phyloP scores from a whole-genome alignment of 2,797 vertebrate genomes.

The Darevskia nairensis region DNA sequence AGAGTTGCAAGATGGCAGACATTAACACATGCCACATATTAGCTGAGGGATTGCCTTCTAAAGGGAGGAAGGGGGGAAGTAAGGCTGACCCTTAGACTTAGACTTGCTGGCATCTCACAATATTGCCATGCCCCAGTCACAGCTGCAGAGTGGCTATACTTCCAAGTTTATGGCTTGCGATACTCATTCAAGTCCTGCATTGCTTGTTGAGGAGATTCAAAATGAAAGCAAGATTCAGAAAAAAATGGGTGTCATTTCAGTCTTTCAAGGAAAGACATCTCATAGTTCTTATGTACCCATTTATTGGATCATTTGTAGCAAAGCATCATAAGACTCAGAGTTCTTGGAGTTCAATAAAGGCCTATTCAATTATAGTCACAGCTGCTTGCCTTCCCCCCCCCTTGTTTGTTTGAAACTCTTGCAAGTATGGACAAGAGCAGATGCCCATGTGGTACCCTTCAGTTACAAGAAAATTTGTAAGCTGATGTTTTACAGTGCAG shows the following conservation, averaged over 20 bases:
- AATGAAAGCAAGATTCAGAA: background rate
- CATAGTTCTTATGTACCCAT: background rate
- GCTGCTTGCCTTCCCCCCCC: too few species aligned
- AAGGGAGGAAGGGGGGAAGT: background rate
- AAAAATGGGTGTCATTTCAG: background rate
- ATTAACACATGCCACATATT: too few species aligned
- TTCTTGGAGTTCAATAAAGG: background rate
- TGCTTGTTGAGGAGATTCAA: background rate
- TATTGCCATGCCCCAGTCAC: background rate
- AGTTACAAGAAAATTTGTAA: slow-evolving; percentile 40
- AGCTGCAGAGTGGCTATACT: background rate
- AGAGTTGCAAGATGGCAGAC: background rate
- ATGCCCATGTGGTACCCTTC: slow-evolving; percentile 31
- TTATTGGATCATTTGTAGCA: background rate
- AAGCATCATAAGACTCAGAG: background rate
- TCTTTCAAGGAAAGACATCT: background rate
- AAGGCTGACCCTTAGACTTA: background rate
- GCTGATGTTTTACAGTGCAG: background rate
- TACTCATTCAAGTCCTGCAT: background rate
- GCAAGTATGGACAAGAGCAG: background rate
- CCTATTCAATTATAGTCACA: background rate
- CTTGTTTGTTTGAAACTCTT: background rate
- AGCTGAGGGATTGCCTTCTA: background rate
- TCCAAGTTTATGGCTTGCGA: background rate
- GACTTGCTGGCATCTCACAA: background rate